Evolutionary conservation across 1,140 invertebrate genomes (phyloP), one percentile per base, ranked within the genome.

Genomic region (Cecropterus lyciades): DNA sequence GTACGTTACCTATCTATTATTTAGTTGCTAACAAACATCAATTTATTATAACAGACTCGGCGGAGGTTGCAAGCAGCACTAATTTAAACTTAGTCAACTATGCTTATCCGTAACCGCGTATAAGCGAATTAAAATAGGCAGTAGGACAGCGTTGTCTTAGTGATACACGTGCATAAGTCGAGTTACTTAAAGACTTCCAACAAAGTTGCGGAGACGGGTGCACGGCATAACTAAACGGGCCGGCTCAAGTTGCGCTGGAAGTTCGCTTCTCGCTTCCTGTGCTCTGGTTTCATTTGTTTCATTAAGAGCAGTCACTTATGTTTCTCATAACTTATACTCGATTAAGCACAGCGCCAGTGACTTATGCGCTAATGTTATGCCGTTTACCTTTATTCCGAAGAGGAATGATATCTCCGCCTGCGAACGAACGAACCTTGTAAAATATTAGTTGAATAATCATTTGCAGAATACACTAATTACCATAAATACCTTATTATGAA

Each of bases 161-260:
- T 15, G 62, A 53, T 53, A 77, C 70, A 79, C 72, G 67, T 69
- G 76, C 65, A 73, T 76, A 76, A 79, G 67, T 76, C 68, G 45
- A 57, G 55, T 45, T 64, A 76, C 69, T 80, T 71, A 67, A 67
- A 66, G 65, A 43, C 67, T 70, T 74, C 56, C 51, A 72, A 15
- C 60, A 70, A 59, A 76, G 65, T 75, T 72, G 70, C 56, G 33
- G 46, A 51, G 43, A 52, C 17, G 60, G 27, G 57, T 33, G 49
- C 24, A 57, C 59, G 75, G 70, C 69, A 75, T 77, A 77, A 80
- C 72, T 77, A 77, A 80, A 70, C 62, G 60, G 51, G 62, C 67
- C 65, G 33, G 59, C 66, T 70, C 60, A 77, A 75, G 65, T 77
- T 72, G 63, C 60, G 46, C 53, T 62, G 59, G 62, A 79, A 73